Conservation (phyloP, 1,140 invertebrate genomes). For the Philotrypesis tridentata region DNA sequence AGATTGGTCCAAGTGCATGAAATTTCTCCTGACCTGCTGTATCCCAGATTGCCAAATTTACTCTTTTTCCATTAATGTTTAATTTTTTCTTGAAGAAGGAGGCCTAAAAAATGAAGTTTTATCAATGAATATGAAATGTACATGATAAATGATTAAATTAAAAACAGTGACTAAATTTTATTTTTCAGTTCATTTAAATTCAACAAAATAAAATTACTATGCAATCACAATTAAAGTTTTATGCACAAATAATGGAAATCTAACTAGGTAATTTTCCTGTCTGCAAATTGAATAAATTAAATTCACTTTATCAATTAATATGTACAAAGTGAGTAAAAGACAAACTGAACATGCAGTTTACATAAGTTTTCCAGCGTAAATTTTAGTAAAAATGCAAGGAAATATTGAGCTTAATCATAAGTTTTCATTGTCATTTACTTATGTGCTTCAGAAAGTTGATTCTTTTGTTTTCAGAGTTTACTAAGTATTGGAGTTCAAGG, state of each 20-base stretch:
- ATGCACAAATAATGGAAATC: neutral
- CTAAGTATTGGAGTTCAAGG: no score
- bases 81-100: slow-evolving; percentile 97
- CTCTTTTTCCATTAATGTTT: slow-evolving; percentile 90
- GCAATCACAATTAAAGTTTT: no score
- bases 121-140: no score
- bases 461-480: neutral
- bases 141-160: no score
- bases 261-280: neutral
- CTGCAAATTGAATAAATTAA: neutral
- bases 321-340: neutral
- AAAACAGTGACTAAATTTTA: no score
- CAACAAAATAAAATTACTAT: neutral
- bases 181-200: no score
- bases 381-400: neutral
- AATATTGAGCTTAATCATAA: neutral
- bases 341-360: no score
- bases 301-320: neutral
- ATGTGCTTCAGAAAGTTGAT: neutral
- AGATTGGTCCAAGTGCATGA: slow-evolving; percentile 97
- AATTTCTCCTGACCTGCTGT: slow-evolving; percentile 97
- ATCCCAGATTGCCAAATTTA: slow-evolving; percentile 98
- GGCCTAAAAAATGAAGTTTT: slow-evolving; percentile 80
- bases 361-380: neutral
- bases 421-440: neutral